phyloP scores from a whole-genome alignment of 2,797 vertebrate species.

The Poeciliopsis paucimaculata region DNA sequence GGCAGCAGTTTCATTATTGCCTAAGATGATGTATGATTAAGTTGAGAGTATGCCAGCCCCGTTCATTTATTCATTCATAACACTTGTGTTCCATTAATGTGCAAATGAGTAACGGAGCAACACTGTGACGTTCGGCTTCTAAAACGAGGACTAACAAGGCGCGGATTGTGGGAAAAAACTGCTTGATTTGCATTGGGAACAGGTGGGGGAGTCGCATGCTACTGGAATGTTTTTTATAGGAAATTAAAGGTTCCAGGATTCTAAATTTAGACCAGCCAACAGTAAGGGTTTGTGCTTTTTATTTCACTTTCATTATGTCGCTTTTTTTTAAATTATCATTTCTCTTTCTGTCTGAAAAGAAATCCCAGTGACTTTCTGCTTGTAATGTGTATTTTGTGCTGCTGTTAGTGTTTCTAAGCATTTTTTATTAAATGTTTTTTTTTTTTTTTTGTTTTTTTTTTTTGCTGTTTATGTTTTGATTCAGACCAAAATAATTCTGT shows the following conservation, averaged over 20 bases:
- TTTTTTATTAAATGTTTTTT: too few species aligned
- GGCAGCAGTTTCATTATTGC: conserved; percentile 2
- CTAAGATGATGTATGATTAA: not conserved
- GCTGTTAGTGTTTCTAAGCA: not conserved
- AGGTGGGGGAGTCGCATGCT: not conserved
- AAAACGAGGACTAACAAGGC: conserved; percentile 3
- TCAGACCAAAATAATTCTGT: not conserved
- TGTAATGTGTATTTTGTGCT: not conserved
- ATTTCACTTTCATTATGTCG: conserved; percentile 11
- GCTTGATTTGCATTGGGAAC: conserved; percentile 6
- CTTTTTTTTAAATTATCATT: not conserved
- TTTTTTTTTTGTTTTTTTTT: not conserved
- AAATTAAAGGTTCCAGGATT: not conserved
- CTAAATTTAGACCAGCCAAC: not conserved
- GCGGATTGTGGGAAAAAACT: not conserved
- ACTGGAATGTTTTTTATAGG: conserved; percentile 5
- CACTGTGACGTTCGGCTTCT: not conserved
- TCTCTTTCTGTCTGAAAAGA: conserved; percentile 4
- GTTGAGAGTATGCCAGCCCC: too few species aligned
- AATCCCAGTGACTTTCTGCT: conserved; percentile 6
- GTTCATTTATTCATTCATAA: not conserved
- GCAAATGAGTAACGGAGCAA: conserved; percentile 1
- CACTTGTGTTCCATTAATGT: conserved; percentile 1
- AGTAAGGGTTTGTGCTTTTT: not conserved
- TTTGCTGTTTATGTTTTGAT: not conserved